Evolutionary conservation across 2,113 vertebrate genomes (phyloP), one percentile per base, ranked within the genome.

Genomic region (Corapipo altera): DNA sequence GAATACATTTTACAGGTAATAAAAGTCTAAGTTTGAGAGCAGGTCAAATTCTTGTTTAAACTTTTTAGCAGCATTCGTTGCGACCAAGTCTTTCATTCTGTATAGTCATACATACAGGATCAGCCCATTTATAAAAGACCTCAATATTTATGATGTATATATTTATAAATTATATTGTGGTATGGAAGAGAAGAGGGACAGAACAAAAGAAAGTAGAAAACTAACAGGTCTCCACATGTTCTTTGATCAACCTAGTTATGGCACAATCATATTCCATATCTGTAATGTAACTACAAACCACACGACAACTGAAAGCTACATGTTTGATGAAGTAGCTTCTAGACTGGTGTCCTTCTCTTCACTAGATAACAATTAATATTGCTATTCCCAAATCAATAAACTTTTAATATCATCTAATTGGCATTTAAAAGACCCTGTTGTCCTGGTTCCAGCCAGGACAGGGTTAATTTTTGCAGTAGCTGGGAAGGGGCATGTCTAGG

Each of bases 291-390:
- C 44, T 61, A 18, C 27, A 92, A 77, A 64, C 11, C 12, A 22
- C 4, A 2, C 0, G 0, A 17, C 35, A 78, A 43, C 39, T 61
- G 37, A 32, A 76, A 83, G 26, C 27, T 51, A 27, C 3, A 6
- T 0, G 1, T 62, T 83, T 62, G 46, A 44, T 58, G 41, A 43
- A 73, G n/a, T 8, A 54, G 1, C 5, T 73, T 79, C 51, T 65
- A 58, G 33, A 26, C 21, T 49, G 8, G 5, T 32, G 5, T 51
- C 4, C 11, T 65, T 64, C 23, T 57, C 51, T 84, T 85, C 24
- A 13, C 13, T 49, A 61, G 9, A 37, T 28, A 82, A 41, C 5
- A 37, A 65, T n/a, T 85, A 46, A 44, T 70, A 74, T 57, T 72
- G 26, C 4, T 65, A 4, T 72, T 79, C 52, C 5, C 6, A 92